Evolutionary conservation across 2,888 invertebrate genomes (phyloP).

Genomic region (Gari tellinella): DNA sequence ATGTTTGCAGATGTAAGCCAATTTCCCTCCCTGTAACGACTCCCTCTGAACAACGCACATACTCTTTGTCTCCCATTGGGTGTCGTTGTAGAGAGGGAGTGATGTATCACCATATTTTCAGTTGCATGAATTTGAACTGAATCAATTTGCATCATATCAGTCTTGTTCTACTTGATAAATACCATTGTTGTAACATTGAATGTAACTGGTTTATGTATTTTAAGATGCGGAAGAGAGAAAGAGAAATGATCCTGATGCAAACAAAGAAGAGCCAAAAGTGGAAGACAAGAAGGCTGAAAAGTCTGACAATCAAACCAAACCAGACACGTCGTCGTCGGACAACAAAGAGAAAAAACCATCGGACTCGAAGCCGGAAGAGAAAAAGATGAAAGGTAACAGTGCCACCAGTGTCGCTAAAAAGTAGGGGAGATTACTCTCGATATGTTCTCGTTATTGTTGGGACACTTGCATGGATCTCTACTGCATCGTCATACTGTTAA

Average conservation of each 20-base stretch:
- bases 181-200: too few species aligned
- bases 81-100: too few species aligned
- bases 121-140: too few species aligned
- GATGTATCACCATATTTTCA: too few species aligned
- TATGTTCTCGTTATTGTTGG: constrained; percentile 1
- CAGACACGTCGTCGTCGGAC: constrained; percentile 5
- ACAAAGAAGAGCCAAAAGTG: constrained; percentile 26
- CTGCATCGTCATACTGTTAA: constrained; percentile 1
- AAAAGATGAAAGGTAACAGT: constrained; percentile 48
- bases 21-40: too few species aligned
- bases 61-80: too few species aligned
- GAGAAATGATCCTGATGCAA: constrained; percentile 37
- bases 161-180: too few species aligned
- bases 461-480: constrained; percentile 10
- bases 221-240: constrained; percentile 56
- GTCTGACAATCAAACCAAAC: constrained; percentile 17
- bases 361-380: constrained; percentile 14
- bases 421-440: constrained; percentile 8
- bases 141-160: too few species aligned
- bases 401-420: constrained; percentile 21
- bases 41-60: too few species aligned
- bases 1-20: too few species aligned
- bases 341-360: constrained; percentile 4
- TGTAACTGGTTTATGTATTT: too few species aligned
- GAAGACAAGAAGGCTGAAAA: constrained; percentile 35